Evolutionary conservation across 2,888 invertebrate genomes (phyloP).

Genomic region (Zele albiditarsus): DNA sequence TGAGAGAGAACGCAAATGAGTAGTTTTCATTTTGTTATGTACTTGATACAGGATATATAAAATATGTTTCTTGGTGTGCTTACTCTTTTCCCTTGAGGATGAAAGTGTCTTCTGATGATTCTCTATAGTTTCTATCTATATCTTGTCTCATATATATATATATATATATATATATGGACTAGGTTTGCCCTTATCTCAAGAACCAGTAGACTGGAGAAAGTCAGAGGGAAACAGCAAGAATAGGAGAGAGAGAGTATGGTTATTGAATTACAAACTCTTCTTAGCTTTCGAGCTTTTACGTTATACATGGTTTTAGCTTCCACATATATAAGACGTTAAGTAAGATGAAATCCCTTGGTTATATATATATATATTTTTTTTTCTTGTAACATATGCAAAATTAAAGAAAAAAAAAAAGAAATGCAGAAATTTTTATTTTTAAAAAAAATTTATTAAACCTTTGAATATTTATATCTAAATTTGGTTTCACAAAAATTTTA

Average conservation of each 20-base stretch:
- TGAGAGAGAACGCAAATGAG: not conserved
- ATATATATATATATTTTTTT: conserved; percentile 46
- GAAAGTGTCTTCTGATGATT: not conserved
- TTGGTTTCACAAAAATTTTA: too few species aligned
- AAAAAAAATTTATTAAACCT: too few species aligned
- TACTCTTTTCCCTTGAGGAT: not conserved
- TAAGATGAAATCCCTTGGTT: too few species aligned
- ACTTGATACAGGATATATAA: not conserved
- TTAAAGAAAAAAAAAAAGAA: not conserved
- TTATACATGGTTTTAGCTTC: conserved; percentile 52
- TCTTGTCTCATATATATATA: not conserved
- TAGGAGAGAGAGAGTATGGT: conserved; percentile 53
- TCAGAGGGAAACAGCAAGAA: not conserved
- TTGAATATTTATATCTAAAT: too few species aligned
- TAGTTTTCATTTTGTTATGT: conserved; percentile 7
- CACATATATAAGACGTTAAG: too few species aligned
- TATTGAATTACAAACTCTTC: conserved; percentile 72
- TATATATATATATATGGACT: too few species aligned
- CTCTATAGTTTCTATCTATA: not conserved
- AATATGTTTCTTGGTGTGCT: too few species aligned
- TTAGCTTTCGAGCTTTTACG: conserved; percentile 70
- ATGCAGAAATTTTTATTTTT: not conserved
- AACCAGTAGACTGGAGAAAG: conserved; percentile 3
- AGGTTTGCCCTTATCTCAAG: too few species aligned
- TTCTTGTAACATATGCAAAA: conserved; percentile 28